These are phyloP conservation scores for Parasteatoda lunata DNA, from an alignment of 2,888 invertebrate genomes.

Conservation along the genomic window DNA sequence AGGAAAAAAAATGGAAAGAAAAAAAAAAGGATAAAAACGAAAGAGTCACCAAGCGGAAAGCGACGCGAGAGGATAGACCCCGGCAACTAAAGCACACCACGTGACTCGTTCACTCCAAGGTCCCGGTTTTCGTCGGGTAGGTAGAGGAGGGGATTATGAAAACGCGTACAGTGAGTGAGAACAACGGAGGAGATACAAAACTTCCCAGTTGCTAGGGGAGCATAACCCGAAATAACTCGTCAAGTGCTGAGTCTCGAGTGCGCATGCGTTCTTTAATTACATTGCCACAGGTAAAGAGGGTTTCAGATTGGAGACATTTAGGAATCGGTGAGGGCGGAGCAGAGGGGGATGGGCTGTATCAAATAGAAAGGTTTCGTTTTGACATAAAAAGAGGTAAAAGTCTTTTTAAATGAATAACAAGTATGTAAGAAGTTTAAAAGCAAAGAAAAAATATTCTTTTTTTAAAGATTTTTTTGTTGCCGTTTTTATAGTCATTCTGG, in stretches of 20 bases:
- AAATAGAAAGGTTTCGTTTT: conserved; percentile 6
- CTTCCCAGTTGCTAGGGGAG: conserved; percentile 57
- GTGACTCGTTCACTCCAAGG: conserved; percentile 56
- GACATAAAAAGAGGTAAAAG: background rate
- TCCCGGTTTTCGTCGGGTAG: conserved; percentile 12
- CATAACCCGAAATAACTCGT: conserved; percentile 43
- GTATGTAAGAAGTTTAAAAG: no score
- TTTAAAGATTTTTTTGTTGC: no score
- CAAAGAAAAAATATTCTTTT: no score
- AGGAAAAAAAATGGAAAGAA: conserved; percentile 34
- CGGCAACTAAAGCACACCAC: conserved; percentile 39
- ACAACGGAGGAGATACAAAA: conserved; percentile 7
- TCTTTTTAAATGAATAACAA: no score
- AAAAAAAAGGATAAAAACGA: conserved; percentile 33
- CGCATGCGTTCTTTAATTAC: conserved; percentile 14
- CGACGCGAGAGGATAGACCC: conserved; percentile 37
- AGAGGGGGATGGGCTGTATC: background rate
- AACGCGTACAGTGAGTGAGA: conserved; percentile 8
- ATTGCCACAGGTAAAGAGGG: conserved; percentile 32
- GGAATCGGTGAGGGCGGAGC: conserved; percentile 5
- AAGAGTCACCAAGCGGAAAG: conserved; percentile 60
- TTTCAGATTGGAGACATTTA: conserved; percentile 6
- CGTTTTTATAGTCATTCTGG: no score
- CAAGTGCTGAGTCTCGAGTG: background rate
- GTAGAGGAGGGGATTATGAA: conserved; percentile 13